Evolutionary conservation across 2,888 invertebrate species (phyloP).

Genomic region (Blera fallax): DNA sequence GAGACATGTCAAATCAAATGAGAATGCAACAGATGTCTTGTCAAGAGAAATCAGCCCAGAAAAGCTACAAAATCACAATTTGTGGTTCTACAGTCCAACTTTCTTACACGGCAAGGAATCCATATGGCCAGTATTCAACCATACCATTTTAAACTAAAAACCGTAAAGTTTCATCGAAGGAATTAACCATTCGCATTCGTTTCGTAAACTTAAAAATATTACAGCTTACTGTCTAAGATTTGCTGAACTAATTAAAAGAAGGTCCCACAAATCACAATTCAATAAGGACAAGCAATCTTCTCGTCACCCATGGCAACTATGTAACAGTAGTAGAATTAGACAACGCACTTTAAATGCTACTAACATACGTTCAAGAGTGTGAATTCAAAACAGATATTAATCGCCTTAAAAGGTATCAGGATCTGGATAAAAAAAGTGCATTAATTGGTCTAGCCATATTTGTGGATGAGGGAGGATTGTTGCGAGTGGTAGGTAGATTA

Average conservation of each 20-base stretch:
- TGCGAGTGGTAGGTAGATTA: background rate
- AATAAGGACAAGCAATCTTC: too few species aligned
- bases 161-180: background rate
- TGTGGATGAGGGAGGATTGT: background rate
- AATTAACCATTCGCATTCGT: background rate
- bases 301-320: background rate
- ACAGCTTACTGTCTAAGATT: background rate
- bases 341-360: background rate
- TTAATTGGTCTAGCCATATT: background rate
- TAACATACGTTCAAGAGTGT: background rate
- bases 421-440: background rate
- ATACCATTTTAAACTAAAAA: background rate
- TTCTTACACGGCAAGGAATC: constrained; percentile 14
- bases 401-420: background rate
- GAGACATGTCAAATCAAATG: constrained; percentile 20
- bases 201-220: background rate
- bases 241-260: background rate
- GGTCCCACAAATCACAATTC: background rate
- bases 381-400: background rate
- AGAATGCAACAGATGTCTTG: constrained; percentile 50
- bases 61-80: too few species aligned
- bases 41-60: constrained; percentile 37
- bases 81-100: constrained; percentile 53
- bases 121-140: background rate
- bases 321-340: background rate